These are phyloP conservation scores for Lordiphosa andalusiaca DNA, from an alignment of 2,888 invertebrate genomes.

Conservation along the genomic window DNA sequence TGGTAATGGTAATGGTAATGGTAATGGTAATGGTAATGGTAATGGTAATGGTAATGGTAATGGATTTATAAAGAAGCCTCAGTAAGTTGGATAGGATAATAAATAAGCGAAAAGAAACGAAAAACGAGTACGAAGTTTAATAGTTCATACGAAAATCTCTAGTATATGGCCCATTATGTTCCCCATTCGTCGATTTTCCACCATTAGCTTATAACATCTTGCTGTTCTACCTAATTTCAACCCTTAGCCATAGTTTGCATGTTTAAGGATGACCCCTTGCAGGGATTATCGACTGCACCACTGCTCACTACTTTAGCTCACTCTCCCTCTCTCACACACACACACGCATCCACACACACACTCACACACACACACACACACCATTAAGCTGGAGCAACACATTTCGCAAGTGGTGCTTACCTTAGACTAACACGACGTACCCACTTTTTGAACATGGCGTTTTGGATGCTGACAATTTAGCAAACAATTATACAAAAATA, in stretches of 20 bases:
- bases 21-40: slow-evolving; percentile 11
- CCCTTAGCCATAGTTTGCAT: too few relatives aligned
- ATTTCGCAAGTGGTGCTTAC: slow-evolving; percentile 60
- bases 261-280: background rate
- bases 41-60: slow-evolving; percentile 8
- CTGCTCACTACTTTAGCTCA: slow-evolving; percentile 1
- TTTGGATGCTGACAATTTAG: slow-evolving; percentile 4
- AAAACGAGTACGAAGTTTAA: too few relatives aligned
- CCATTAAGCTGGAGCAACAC: slow-evolving; percentile 4
- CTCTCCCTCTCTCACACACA: slow-evolving; percentile 4
- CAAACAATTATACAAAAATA: slow-evolving; percentile 4
- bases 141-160: too few relatives aligned
- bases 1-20: slow-evolving; percentile 9
- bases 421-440: slow-evolving; percentile 80
- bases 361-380: background rate
- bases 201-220: too few relatives aligned
- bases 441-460: slow-evolving; percentile 78
- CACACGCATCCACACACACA: background rate
- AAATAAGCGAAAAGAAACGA: too few relatives aligned
- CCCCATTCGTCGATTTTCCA: too few relatives aligned
- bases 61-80: background rate
- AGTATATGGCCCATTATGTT: too few relatives aligned
- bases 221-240: too few relatives aligned
- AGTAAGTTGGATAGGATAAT: too few relatives aligned
- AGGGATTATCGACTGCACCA: slow-evolving; percentile 1